Evolutionary conservation across 1,140 invertebrate species (phyloP), one percentile per base, ranked within the genome.

Genomic region (Nasonia giraulti): DNA sequence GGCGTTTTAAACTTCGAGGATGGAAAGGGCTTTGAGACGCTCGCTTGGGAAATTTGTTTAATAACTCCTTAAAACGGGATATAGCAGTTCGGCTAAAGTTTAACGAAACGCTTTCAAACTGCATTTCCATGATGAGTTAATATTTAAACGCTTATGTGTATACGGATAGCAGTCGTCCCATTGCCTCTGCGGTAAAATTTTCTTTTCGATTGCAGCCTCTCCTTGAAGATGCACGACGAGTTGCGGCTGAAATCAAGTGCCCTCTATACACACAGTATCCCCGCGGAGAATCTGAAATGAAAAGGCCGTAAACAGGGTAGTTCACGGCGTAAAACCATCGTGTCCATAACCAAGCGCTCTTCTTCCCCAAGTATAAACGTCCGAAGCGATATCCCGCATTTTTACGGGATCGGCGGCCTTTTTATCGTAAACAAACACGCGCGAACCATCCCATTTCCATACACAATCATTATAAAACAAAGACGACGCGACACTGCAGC

Each of bases 381-480:
- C 55, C 55, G 1, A 62, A 62, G 17, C 6, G 20, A 62, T 62
- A 62, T 62, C n/a, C 20, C 50, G 27, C 27, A 14, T 55, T 55
- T 55, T 55, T 55, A 55, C 17, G 5, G 50, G 8, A 17, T 62
- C 20, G 40, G 27, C 2, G 17, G 20, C 6, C 55, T 20, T 5
- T 62, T 62, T 62, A 62, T 62, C 55, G 55, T 62, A 62, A 62
- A 69, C 10, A 69, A 74, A 33, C 71, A 37, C 33, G 11, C 33
- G 17, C 10, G 14, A 44, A n/a, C 55, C 1, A 62, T 20, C 55
- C 17, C 20, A n/a, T 62, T 62, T 62, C 17, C 20, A 62, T 62
- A 75, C 73, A 31, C 73, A 31, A 75, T 37, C 10, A 37, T 75
- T 75, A 75, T 75, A 44, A 75, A 75, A 75, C 37, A 37, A 40